Evolutionary conservation across 2,797 vertebrate genomes (phyloP).

Genomic region (Falco concolor): DNA sequence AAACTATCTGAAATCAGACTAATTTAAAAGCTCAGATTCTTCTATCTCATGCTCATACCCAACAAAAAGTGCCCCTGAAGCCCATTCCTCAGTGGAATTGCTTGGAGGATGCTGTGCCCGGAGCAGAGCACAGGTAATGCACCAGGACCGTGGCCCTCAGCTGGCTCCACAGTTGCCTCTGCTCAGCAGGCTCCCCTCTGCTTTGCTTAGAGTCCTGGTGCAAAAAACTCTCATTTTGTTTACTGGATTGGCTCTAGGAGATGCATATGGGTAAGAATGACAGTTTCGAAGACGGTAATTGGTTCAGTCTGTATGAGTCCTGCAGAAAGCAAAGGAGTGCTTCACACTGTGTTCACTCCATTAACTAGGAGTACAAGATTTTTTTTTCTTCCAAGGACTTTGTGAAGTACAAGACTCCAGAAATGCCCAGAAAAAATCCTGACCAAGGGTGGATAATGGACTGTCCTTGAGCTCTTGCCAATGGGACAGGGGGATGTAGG

Average conservation of each 20-base stretch:
- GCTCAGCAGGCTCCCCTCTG: background rate
- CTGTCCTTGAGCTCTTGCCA: background rate
- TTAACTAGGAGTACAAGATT: background rate
- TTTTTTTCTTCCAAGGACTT: background rate
- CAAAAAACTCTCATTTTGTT: background rate
- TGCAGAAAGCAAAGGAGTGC: background rate
- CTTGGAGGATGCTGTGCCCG: background rate
- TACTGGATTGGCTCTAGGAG: background rate
- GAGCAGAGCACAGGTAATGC: background rate
- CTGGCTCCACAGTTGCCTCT: background rate
- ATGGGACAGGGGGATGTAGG: accelerated
- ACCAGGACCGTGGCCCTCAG: background rate
- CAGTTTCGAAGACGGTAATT: background rate
- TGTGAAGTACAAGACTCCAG: background rate
- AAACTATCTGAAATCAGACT: background rate
- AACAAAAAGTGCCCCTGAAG: background rate
- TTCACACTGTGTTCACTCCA: background rate
- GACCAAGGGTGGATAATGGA: background rate
- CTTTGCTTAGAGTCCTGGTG: background rate
- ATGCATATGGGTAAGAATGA: background rate
- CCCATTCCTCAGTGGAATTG: background rate
- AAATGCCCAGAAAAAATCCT: background rate
- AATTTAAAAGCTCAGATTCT: background rate
- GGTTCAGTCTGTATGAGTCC: accelerated
- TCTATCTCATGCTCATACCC: background rate